Conservation (phyloP, 1,140 invertebrate genomes). For the Heterodera carotae region DNA sequence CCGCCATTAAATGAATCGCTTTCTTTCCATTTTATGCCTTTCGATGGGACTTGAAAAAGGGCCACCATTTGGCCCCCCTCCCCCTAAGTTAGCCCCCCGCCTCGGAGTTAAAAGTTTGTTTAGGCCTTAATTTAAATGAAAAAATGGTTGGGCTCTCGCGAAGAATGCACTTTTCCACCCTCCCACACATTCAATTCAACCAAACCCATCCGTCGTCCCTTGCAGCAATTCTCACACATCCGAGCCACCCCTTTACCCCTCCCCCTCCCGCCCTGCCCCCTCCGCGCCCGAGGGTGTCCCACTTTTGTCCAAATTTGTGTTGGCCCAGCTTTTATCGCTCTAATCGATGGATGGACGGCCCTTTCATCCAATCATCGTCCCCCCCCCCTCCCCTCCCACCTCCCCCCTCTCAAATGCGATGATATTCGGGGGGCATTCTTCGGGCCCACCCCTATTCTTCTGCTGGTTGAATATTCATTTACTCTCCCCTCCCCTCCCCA, state of each 20-base stretch:
- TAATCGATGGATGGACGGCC: constrained; percentile 8
- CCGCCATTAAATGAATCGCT: too few species aligned
- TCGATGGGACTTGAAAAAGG: too few species aligned
- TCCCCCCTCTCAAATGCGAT: constrained; percentile 2
- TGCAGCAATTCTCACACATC: not conserved
- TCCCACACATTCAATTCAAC: not conserved
- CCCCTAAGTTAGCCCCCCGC: not conserved
- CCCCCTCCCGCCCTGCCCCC: not conserved
- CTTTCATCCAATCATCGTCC: constrained; percentile 2
- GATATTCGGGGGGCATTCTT: constrained; percentile 10
- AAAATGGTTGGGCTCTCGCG: not conserved
- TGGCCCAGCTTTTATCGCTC: constrained; percentile 12
- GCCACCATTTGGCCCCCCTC: too few species aligned
- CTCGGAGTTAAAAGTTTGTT: not conserved
- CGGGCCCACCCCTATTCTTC: not conserved
- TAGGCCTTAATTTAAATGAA: not conserved
- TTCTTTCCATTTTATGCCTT: too few species aligned
- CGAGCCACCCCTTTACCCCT: not conserved
- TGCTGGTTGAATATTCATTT: not conserved
- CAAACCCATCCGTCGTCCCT: not conserved
- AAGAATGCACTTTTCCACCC: not conserved
- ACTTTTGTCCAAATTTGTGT: constrained; percentile 15
- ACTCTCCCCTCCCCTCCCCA: too few species aligned
- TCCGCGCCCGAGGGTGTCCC: not conserved
- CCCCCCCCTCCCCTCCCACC: too few species aligned